Conservation (phyloP, 2,113 vertebrate genomes). For the Oreochromis niloticus region DNA sequence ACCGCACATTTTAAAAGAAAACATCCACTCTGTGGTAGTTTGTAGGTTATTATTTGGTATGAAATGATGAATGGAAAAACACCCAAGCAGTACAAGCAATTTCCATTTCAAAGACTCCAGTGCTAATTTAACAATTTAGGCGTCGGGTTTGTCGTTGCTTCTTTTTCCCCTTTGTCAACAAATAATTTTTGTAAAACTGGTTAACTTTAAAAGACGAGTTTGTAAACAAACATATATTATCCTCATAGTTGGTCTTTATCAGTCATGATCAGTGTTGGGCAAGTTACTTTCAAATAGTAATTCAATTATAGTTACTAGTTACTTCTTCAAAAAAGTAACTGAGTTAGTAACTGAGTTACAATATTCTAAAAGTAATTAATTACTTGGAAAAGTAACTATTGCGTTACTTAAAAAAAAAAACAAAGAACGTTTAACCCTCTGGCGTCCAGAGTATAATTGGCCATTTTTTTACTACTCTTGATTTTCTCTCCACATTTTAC, state of each 20-base stretch:
- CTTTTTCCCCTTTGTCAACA: background rate
- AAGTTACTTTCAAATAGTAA: too few relatives aligned
- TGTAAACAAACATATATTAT: background rate
- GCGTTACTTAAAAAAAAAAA: too few relatives aligned
- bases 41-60: background rate
- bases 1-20: background rate
- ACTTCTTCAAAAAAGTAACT: too few relatives aligned
- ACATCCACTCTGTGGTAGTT: background rate
- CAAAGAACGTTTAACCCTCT: too few relatives aligned
- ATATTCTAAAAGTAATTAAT: too few relatives aligned
- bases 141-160: background rate
- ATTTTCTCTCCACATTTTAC: too few relatives aligned
- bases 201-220: background rate
- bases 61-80: background rate
- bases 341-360: too few relatives aligned
- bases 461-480: too few relatives aligned
- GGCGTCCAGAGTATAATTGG: too few relatives aligned
- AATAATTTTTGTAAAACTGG: background rate
- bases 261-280: too few relatives aligned
- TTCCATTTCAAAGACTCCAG: background rate
- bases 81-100: background rate
- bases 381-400: too few relatives aligned
- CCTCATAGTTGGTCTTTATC: background rate
- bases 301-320: too few relatives aligned
- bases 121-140: background rate